phyloP scores from a whole-genome alignment of 1,140 invertebrate species.

The Trichonephila clavata region DNA sequence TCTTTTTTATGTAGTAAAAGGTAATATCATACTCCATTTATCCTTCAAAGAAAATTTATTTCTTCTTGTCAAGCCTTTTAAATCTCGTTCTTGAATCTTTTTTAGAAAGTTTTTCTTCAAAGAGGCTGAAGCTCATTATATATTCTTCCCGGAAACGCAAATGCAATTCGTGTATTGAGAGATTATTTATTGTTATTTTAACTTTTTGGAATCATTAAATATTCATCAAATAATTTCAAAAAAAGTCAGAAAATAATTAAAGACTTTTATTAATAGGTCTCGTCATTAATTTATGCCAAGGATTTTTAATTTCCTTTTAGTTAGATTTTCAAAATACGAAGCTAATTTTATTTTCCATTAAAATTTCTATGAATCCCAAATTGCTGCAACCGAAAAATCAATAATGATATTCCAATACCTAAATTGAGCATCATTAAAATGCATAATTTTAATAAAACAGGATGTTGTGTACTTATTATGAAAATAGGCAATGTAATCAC shows the following conservation, averaged over 20 bases:
- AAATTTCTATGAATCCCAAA: not conserved
- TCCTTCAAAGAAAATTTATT: slow-evolving; percentile 39
- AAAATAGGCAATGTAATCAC: too few species aligned
- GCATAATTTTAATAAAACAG: too few species aligned
- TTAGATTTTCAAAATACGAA: not conserved
- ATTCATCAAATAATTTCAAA: not conserved
- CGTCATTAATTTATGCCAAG: not conserved
- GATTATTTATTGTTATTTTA: not conserved
- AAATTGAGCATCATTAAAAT: too few species aligned
- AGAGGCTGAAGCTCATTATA: not conserved
- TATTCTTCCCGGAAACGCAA: not conserved
- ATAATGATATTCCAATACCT: too few species aligned
- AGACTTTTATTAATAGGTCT: not conserved
- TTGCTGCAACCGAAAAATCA: not conserved
- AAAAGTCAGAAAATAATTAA: not conserved
- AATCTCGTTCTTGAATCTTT: not conserved
- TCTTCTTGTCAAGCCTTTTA: not conserved
- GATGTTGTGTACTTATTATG: too few species aligned
- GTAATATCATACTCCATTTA: slow-evolving; percentile 10
- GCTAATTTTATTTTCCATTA: not conserved
- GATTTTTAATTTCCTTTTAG: not conserved
- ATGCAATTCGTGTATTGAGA: not conserved
- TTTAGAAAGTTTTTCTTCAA: not conserved
- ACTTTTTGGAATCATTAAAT: not conserved
- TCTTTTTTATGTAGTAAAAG: not conserved